phyloP scores from a whole-genome alignment of 2,888 invertebrate genomes.

The Teinopalpus imperialis region DNA sequence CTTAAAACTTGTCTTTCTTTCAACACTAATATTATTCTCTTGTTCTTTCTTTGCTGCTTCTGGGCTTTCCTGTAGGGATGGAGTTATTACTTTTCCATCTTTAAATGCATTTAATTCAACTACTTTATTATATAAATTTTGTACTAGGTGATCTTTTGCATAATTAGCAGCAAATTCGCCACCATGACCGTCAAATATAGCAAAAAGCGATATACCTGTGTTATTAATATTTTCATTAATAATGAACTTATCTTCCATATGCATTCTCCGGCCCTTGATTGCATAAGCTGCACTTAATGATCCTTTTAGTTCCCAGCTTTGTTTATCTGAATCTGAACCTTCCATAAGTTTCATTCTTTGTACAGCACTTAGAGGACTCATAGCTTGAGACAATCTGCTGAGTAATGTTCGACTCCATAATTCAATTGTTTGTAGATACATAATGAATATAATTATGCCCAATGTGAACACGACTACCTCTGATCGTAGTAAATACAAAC shows the following conservation, averaged over 20 bases:
- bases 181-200: conserved; percentile 97
- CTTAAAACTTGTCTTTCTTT: conserved; percentile 85
- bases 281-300: conserved; percentile 92
- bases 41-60: conserved; percentile 67
- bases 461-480: conserved; percentile 89
- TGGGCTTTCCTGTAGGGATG: conserved; percentile 51
- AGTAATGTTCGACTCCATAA: conserved; percentile 90
- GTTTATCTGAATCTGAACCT: conserved; percentile 78
- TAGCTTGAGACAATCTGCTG: conserved; percentile 85
- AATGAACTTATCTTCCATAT: conserved; percentile 97
- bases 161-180: conserved; percentile 97
- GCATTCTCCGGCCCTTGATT: conserved; percentile 92
- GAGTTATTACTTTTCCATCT: conserved; percentile 75
- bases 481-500: conserved; percentile 89
- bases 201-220: conserved; percentile 93
- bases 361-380: conserved; percentile 84
- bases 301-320: conserved; percentile 89
- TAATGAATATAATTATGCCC: conserved; percentile 86
- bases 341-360: conserved; percentile 81
- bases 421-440: conserved; percentile 92
- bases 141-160: conserved; percentile 93
- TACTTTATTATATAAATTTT: conserved; percentile 89
- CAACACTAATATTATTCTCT: conserved; percentile 54
- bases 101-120: conserved; percentile 87
- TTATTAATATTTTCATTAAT: conserved; percentile 92